A percentile compares a stretch with the other conserved stretches of the same genome.
Evolutionary conservation across 92 coral and sea anemone genomes (phyloP).

Genomic region (Actinostola sp.): DNA sequence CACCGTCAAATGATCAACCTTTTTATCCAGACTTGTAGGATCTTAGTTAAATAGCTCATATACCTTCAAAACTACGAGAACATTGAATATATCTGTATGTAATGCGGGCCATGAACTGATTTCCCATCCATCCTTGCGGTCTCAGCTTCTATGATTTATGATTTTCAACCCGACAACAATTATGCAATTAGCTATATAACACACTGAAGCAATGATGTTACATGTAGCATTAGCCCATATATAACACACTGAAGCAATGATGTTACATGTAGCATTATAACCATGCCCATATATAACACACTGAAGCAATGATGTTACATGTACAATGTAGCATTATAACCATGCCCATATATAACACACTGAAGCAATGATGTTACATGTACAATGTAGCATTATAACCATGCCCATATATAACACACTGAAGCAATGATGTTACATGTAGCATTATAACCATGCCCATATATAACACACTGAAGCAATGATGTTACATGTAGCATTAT

Average conservation of each 20-base stretch:
- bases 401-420: background rate
- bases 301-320: background rate
- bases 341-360: background rate
- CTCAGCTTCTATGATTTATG: no score
- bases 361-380: background rate
- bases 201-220: no score
- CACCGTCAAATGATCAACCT: no score
- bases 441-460: background rate
- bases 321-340: background rate
- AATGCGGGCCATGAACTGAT: no score
- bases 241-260: background rate
- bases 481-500: background rate
- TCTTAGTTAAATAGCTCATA: no score
- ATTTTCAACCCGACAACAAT: no score
- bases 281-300: background rate
- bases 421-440: background rate
- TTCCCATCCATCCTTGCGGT: no score
- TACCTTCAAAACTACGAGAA: no score
- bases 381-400: background rate
- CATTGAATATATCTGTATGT: no score
- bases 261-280: background rate
- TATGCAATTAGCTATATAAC: no score
- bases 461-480: background rate
- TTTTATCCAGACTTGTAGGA: no score
- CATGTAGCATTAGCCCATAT: no score